A percentile compares a stretch with the other conserved stretches of the same genome.
Conservation (phyloP, 1,140 invertebrate genomes). For the Trichonephila clavata region DNA sequence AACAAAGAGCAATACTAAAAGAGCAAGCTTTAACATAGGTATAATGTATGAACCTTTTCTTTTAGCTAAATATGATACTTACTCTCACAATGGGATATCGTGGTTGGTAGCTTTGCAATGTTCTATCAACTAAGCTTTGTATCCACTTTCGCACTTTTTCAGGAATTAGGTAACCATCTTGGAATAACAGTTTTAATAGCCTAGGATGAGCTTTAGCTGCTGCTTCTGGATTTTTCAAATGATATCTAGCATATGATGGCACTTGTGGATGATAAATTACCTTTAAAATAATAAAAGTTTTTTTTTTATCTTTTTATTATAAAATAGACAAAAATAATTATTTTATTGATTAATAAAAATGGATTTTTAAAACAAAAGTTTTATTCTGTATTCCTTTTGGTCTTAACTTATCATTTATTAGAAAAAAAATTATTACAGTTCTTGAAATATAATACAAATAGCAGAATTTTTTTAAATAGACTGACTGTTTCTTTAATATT, state of each 20-base stretch:
- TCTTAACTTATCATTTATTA: no score
- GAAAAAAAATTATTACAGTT: no score
- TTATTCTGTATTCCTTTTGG: no score
- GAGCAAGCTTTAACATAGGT: no score
- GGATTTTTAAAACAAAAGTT: neutral
- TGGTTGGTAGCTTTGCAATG: neutral
- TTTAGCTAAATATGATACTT: neutral
- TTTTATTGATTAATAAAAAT: neutral
- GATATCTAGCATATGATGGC: conserved; percentile 30
- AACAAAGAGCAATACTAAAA: no score
- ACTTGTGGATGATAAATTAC: conserved; percentile 29
- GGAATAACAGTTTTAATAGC: neutral
- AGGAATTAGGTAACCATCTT: conserved; percentile 60
- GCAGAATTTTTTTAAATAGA: no score
- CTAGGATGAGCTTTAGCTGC: neutral
- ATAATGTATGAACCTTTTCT: no score
- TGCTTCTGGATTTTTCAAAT: conserved; percentile 42
- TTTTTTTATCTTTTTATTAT: neutral
- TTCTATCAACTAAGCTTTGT: conserved; percentile 69
- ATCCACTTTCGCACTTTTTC: conserved; percentile 60
- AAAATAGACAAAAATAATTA: neutral
- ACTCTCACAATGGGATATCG: neutral
- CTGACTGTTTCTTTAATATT: no score
- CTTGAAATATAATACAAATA: no score
- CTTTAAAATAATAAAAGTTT: neutral